Conservation (phyloP, 1,140 invertebrate species). For the Myzus persicae region DNA sequence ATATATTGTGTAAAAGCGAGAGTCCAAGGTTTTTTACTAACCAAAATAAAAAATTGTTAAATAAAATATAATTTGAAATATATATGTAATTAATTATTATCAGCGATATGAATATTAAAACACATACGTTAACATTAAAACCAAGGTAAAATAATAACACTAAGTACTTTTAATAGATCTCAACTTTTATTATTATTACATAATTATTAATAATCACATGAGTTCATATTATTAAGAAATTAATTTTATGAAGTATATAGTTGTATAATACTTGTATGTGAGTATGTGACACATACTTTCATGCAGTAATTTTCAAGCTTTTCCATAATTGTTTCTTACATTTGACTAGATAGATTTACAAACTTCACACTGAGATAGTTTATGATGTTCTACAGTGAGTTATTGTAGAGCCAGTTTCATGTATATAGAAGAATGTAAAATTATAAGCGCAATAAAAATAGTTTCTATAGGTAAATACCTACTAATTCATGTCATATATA, state of each 20-base stretch:
- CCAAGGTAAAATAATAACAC: not conserved
- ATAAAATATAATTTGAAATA: not conserved
- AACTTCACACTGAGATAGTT: not conserved
- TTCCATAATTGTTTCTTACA: not conserved
- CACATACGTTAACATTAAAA: not conserved
- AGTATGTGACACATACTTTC: not conserved
- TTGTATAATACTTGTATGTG: too few relatives aligned
- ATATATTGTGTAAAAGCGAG: not conserved
- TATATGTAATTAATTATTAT: constrained; percentile 15
- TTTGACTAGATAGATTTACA: not conserved
- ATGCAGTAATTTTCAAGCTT: not conserved
- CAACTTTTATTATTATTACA: not conserved
- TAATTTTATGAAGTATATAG: too few relatives aligned
- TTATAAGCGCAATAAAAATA: not conserved
- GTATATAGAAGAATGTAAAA: not conserved
- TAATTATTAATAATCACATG: not conserved
- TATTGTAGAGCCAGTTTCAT: not conserved
- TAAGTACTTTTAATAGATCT: not conserved
- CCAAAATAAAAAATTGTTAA: not conserved
- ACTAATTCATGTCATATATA: constrained; percentile 17
- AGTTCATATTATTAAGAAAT: not conserved
- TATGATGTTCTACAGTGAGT: not conserved
- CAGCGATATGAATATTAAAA: not conserved
- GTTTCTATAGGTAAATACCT: constrained; percentile 17
- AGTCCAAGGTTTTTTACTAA: not conserved